Base-by-base conservation (phyloP, 1,140 invertebrate species). In the Polypedilum vanderplanki region DNA sequence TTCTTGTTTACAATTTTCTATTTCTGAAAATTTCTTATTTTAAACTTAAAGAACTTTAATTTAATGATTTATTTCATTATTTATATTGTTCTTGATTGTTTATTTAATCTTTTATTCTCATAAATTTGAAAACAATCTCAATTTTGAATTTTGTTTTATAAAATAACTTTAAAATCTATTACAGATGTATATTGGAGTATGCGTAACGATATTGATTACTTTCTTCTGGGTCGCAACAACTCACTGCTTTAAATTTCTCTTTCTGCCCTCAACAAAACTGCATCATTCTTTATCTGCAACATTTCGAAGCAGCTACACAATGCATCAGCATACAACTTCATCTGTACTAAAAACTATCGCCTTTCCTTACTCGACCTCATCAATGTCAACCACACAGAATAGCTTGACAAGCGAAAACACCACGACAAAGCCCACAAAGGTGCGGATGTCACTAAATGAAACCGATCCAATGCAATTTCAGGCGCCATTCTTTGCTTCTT, bases 401-500 rank as follows among this genome's bases (percentile, higher is more conserved):
- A 57, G 46, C 8, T 57, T 57, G n/a, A 15, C n/a, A 12, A 17
- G 17, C 17, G 65, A 70, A 22, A 70, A 70, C 18, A 10, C 65
- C 18, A 70, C 65, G n/a, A 70, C 18, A 22, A 70, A 20, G 17
- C 17, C 46, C 9, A n/a, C 12, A 15, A 57, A 57, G 15, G 46
- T 57, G 46, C 12, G 46, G 15, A n/a, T 57, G 10, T 57, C 46
- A 57, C 46, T 57, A 4, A 57, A 57, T 57, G 46, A 57, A 57
- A 57, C 46, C 46, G 46, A 57, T 57, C 46, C 46, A 57, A 57
- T 57, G 46, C 65, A 22, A 76, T 83, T 83, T 84, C 91, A 93
- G 83, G 94, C 94, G 33, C 93, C 95, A 74, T 96, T 97, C 83
- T 94, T 97, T 82, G 95, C 94, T 10, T 94, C 94, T 15, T 98